phyloP scores from a whole-genome alignment of 1,140 invertebrate genomes.

The Apis mellifera region Amel_HAv3.1 CM009934.2:8664001-8664500 shows the following conservation, averaged over 20 bases:
- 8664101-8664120: background rate
- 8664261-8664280: background rate
- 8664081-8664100: constrained; percentile 18
- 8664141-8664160: too few species aligned
- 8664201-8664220: too few species aligned
- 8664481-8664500: background rate
- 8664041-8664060: constrained; percentile 61
- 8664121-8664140: background rate
- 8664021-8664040: constrained; percentile 47
- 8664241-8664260: too few species aligned
- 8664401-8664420: background rate
- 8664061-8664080: constrained; percentile 43
- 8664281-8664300: background rate
- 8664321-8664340: background rate
- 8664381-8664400: background rate
- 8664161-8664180: too few species aligned
- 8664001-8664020: background rate
- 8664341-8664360: background rate
- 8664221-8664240: too few species aligned
- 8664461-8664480: background rate
- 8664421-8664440: background rate
- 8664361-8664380: background rate
- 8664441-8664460: background rate
- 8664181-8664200: too few species aligned
- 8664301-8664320: background rate